Conservation (phyloP, 2,888 invertebrate genomes). For the Drosophila falleni region DNA sequence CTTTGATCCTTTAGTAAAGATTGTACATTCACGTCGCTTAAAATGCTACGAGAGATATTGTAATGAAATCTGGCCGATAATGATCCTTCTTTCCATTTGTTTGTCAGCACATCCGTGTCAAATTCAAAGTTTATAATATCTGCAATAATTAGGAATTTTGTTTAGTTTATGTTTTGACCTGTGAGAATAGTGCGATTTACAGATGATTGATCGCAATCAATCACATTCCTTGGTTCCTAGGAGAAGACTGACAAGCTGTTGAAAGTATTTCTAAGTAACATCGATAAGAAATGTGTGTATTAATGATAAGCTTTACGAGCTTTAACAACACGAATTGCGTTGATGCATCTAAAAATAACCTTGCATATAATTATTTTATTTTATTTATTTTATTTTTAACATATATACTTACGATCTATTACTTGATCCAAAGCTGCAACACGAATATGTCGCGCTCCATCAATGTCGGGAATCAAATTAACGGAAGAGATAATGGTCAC, state of each 20-base stretch:
- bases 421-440: background rate
- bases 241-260: no score
- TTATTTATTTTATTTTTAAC: no score
- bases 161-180: no score
- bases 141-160: background rate
- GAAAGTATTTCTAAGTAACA: no score
- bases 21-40: constrained; percentile 4
- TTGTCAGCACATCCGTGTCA: background rate
- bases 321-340: background rate
- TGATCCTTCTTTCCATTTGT: constrained; percentile 18
- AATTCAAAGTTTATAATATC: background rate
- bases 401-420: constrained; percentile 7
- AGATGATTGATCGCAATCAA: no score
- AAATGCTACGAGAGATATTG: background rate
- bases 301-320: background rate
- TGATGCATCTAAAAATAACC: background rate
- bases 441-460: constrained; percentile 18
- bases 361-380: no score
- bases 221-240: no score
- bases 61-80: background rate
- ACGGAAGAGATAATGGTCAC: constrained; percentile 15
- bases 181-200: no score
- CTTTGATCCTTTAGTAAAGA: constrained; percentile 2
- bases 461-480: background rate
- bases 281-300: background rate